Percentiles rank a stretch among this genome's conserved stretches.
Conservation (phyloP, 1,140 invertebrate species). For the Drosophila bocki region DNA sequence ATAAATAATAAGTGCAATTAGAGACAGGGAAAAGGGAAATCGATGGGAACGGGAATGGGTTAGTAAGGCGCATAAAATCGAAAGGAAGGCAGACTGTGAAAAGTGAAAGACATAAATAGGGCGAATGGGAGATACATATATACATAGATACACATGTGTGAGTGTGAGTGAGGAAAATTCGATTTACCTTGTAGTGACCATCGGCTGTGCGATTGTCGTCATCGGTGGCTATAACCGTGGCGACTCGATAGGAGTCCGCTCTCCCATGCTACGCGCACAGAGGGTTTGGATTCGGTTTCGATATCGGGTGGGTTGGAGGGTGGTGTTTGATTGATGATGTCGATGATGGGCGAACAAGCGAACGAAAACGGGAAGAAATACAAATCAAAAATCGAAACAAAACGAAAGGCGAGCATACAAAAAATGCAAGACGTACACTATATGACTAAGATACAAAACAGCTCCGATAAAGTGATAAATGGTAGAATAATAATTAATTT, state of each 20-base stretch:
- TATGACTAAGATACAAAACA: constrained; percentile 21
- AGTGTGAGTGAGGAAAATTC: constrained; percentile 43
- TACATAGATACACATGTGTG: not conserved
- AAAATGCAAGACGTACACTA: constrained; percentile 47
- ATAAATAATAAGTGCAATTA: constrained; percentile 58
- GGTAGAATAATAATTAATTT: constrained; percentile 2
- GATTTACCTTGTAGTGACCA: constrained; percentile 94
- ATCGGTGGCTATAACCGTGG: constrained; percentile 93
- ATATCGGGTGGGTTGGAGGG: constrained; percentile 32
- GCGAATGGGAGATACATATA: constrained; percentile 16
- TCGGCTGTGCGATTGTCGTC: constrained; percentile 97
- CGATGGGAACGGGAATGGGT: constrained; percentile 17
- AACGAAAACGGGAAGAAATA: constrained; percentile 45
- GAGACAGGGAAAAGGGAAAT: constrained; percentile 30
- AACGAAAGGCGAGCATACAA: constrained; percentile 49
- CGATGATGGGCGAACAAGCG: constrained; percentile 58
- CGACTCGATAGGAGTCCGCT: constrained; percentile 96
- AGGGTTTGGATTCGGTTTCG: constrained; percentile 3
- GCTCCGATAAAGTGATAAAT: constrained; percentile 16
- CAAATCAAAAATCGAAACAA: constrained; percentile 68
- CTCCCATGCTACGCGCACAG: constrained; percentile 96
- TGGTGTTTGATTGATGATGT: constrained; percentile 74
- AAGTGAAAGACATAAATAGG: constrained; percentile 50
- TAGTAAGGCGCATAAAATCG: constrained; percentile 33
- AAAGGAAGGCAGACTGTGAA: constrained; percentile 23